These are phyloP conservation scores for Psettodes erumei DNA, from an alignment of 2,113 vertebrate species.

Conservation along the genomic window DNA sequence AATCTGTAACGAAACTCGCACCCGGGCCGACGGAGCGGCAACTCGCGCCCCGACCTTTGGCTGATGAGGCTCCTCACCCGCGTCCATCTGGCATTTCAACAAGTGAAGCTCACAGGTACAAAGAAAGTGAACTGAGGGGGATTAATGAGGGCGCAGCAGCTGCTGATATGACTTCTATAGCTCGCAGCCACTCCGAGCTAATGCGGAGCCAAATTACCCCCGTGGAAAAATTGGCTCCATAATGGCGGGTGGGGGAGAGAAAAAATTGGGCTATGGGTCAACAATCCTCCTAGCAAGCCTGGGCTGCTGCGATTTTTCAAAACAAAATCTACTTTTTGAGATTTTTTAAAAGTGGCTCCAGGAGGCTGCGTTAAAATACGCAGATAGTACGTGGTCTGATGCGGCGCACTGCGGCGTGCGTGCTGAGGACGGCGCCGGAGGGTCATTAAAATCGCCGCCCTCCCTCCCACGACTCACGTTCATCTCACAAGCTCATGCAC, in stretches of 20 bases:
- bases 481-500: neutral
- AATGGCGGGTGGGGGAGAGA: neutral
- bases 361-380: neutral
- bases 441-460: neutral
- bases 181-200: slow-evolving; percentile 36
- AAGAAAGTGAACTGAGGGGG: slow-evolving; percentile 54
- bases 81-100: slow-evolving; percentile 66
- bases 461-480: neutral
- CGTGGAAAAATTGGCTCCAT: slow-evolving; percentile 15
- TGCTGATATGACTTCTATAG: slow-evolving; percentile 48
- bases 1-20: slow-evolving; percentile 38
- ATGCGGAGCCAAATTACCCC: slow-evolving; percentile 45
- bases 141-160: slow-evolving; percentile 74
- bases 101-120: slow-evolving; percentile 74
- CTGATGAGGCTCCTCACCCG: slow-evolving; percentile 44
- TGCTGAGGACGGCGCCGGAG: neutral
- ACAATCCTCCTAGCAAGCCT: neutral
- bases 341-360: too few relatives aligned
- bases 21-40: slow-evolving; percentile 38
- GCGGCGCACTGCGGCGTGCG: neutral
- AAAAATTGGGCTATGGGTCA: slow-evolving; percentile 12
- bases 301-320: neutral
- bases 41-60: slow-evolving; percentile 53
- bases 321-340: neutral
- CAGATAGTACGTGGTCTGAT: neutral